Evolutionary conservation across 2,888 invertebrate species (phyloP), one percentile per base, ranked within the genome.

Genomic region (Pediacus dermestoides): DNA sequence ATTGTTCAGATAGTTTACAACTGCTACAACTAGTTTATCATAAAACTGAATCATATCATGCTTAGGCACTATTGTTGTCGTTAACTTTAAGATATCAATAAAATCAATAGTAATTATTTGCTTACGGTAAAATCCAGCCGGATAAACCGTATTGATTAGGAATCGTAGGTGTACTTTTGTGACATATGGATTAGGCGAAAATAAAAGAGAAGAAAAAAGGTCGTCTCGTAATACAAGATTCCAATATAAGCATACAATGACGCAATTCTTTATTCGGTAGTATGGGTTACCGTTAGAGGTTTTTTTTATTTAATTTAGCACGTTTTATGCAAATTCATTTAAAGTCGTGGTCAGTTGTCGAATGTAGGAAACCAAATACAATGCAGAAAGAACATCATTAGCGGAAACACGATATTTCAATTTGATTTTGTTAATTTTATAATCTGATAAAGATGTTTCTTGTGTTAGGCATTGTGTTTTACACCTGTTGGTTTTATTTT

Each of bases 201-300:
- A 18, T n/a, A 18, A 18, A 18, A 18, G n/a, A 18, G n/a, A 18
- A 18, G 6, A 32, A 23, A 42, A 52, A 53, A 52, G 48, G 36
- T 40, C 35, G 39, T 47, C 41, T 52, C 43, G 46, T 47, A 52
- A 50, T 50, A 48, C 52, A 41, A 52, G 52, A 55, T 55, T 53
- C 54, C 57, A 48, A 50, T 58, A 62, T 64, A 61, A 62, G 64
- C 61, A 61, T 63, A 64, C 63, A 64, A 64, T 63, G 60, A 61
- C 57, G 54, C 56, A 52, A 53, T 61, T 51, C 57, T 62, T 62
- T 60, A 61, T 63, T 61, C 52, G 55, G 54, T 44, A 53, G 50
- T 52, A 53, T 52, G 39, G 50, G 44, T 43, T 28, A 28, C 28
- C 28, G 28, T 28, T 28, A 28, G 8, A 9, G 10, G 10, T 7